A percentile compares a stretch with the other conserved stretches of the same genome.
These are phyloP conservation scores for Callaeas wilsoni DNA, from an alignment of 2,113 vertebrate genomes.

Conservation along the genomic window DNA sequence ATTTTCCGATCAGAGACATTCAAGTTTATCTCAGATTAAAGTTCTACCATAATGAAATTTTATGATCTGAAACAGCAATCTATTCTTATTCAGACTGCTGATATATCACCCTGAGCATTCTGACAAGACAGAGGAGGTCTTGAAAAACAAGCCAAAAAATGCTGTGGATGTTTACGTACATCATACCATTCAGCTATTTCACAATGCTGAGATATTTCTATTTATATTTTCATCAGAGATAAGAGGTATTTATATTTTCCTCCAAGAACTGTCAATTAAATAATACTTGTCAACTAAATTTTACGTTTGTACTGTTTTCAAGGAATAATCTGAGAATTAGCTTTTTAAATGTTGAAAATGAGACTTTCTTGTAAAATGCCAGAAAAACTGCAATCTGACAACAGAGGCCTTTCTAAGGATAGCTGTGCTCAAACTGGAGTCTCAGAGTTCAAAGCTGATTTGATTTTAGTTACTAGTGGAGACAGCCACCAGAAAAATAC, in stretches of 20 bases:
- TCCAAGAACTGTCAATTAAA: neutral
- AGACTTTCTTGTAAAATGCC: neutral
- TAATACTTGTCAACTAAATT: neutral
- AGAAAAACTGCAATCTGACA: neutral
- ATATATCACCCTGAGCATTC: conserved; percentile 19
- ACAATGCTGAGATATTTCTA: conserved; percentile 6
- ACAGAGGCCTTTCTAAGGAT: neutral
- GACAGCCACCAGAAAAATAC: neutral
- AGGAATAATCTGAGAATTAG: neutral
- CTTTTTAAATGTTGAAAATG: neutral
- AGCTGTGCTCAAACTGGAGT: neutral
- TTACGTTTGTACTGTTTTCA: neutral
- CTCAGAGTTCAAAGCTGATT: neutral
- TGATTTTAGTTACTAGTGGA: neutral
- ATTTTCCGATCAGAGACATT: conserved; percentile 18
- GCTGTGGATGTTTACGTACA: conserved; percentile 6
- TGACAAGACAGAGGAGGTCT: conserved; percentile 3
- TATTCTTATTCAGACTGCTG: conserved; percentile 2
- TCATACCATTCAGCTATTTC: conserved; percentile 35
- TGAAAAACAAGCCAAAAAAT: conserved; percentile 24
- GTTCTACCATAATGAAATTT: conserved; percentile 27
- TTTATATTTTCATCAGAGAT: neutral
- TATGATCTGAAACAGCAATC: conserved; percentile 10
- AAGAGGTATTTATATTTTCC: conserved; percentile 5
- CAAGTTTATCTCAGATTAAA: conserved; percentile 37